Conservation (phyloP, 2,888 invertebrate species). For the Diarsia rubi region DNA sequence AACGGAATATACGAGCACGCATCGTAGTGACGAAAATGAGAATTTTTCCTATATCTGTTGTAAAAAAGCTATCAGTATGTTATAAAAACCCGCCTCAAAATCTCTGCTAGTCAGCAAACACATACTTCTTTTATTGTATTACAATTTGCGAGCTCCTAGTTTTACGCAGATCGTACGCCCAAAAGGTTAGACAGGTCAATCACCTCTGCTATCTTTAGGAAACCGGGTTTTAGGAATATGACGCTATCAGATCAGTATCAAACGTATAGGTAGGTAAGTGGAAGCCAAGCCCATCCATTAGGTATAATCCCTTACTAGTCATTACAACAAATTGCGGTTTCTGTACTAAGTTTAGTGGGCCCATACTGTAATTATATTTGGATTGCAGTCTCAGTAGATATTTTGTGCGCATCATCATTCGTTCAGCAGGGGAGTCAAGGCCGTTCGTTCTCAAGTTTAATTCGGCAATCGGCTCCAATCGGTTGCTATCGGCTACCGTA, state of each 20-base stretch:
- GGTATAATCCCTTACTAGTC: neutral
- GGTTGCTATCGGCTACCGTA: constrained; percentile 72
- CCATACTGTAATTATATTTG: constrained; percentile 47
- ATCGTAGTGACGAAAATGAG: neutral
- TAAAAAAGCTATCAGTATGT: neutral
- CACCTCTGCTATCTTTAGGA: constrained; percentile 46
- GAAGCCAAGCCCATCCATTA: constrained; percentile 26
- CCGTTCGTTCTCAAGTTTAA: constrained; percentile 65
- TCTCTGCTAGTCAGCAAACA: neutral
- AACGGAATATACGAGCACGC: neutral
- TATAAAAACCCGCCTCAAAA: neutral
- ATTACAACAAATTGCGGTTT: neutral
- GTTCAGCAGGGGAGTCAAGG: constrained; percentile 77
- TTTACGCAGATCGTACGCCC: constrained; percentile 20
- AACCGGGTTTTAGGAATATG: constrained; percentile 32
- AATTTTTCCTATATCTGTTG: neutral
- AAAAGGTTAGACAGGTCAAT: constrained; percentile 39
- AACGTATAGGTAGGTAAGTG: constrained; percentile 1
- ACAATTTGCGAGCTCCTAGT: constrained; percentile 29
- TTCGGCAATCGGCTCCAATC: constrained; percentile 60
- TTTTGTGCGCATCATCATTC: constrained; percentile 66
- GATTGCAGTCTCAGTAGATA: constrained; percentile 63
- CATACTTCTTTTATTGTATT: constrained; percentile 19
- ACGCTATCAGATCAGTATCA: constrained; percentile 36
- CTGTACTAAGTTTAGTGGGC: constrained; percentile 6